Evolutionary conservation across 2,888 invertebrate genomes (phyloP).

Genomic region (Aelia acuminata): DNA sequence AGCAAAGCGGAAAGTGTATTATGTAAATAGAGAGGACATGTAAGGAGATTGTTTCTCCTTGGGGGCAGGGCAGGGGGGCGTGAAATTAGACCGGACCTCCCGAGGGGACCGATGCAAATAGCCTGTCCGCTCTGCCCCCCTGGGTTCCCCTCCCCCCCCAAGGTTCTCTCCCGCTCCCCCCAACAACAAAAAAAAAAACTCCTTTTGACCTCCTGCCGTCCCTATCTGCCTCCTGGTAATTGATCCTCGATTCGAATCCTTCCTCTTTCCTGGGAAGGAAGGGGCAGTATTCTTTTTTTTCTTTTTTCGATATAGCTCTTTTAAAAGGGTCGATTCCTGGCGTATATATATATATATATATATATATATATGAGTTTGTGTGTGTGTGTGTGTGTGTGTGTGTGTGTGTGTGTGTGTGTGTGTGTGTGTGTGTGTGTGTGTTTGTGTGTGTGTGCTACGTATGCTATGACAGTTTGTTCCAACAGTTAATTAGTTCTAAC

Average conservation of each 20-base stretch:
- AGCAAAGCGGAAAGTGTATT: constrained; percentile 57
- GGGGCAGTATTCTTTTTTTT: too few species aligned
- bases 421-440: too few species aligned
- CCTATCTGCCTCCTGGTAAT: constrained; percentile 49
- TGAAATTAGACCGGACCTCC: constrained; percentile 59
- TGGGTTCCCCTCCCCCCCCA: neutral
- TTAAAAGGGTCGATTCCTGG: neutral
- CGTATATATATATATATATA: constrained; percentile 3
- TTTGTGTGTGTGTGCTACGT: too few species aligned
- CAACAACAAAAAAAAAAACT: constrained; percentile 1
- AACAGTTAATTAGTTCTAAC: too few species aligned
- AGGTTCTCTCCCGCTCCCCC: too few species aligned
- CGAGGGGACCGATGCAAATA: constrained; percentile 52
- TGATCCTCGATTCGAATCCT: constrained; percentile 55
- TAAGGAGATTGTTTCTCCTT: constrained; percentile 60
- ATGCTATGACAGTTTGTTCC: too few species aligned
- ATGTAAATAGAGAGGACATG: constrained; percentile 58
- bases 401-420: too few species aligned
- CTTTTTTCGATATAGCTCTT: constrained; percentile 36
- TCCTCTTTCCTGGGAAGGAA: neutral
- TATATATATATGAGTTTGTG: too few species aligned
- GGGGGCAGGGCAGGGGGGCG: constrained; percentile 54
- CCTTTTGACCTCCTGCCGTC: constrained; percentile 32
- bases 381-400: too few species aligned
- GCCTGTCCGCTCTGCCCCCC: constrained; percentile 51